A percentile compares a stretch with the other conserved stretches of the same genome.
Conservation (phyloP, 1,140 invertebrate species). For the Zophobas morio region DNA sequence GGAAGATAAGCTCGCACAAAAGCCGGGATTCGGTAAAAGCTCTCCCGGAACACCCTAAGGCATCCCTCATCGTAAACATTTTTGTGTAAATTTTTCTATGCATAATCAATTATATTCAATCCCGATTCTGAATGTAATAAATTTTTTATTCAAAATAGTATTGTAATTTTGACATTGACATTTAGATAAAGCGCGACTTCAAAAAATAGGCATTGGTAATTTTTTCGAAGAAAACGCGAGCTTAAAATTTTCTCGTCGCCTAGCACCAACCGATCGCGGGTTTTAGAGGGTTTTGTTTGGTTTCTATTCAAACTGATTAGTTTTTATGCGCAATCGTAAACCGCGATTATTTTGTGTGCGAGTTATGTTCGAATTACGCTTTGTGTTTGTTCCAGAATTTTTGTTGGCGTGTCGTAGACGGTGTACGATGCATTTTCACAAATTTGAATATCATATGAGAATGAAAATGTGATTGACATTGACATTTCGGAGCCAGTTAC, state of each 20-base stretch:
- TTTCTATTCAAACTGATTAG: constrained; percentile 22
- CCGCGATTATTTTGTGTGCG: constrained; percentile 27
- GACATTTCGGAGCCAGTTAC: constrained; percentile 34
- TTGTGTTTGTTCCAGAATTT: neutral
- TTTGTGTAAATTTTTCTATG: constrained; percentile 43
- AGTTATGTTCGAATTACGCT: constrained; percentile 1
- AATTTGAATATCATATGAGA: constrained; percentile 35
- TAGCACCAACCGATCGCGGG: neutral
- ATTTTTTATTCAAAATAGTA: constrained; percentile 39
- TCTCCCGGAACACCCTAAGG: constrained; percentile 33
- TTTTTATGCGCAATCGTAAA: constrained; percentile 25
- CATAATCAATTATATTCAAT: constrained; percentile 42
- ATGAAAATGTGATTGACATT: constrained; percentile 36
- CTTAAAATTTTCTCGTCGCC: constrained; percentile 10
- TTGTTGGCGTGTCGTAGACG: neutral
- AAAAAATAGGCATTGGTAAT: constrained; percentile 36
- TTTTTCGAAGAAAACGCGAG: neutral
- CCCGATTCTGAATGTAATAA: constrained; percentile 39
- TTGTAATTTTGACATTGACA: constrained; percentile 42
- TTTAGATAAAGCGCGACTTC: constrained; percentile 34
- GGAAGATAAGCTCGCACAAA: constrained; percentile 34
- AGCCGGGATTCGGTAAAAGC: constrained; percentile 28
- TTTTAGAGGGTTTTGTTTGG: constrained; percentile 16
- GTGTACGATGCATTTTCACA: constrained; percentile 1
- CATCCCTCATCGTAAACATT: constrained; percentile 41